These are phyloP conservation scores for Cordilura impudica DNA, from an alignment of 2,888 invertebrate species.

Conservation along the genomic window DNA sequence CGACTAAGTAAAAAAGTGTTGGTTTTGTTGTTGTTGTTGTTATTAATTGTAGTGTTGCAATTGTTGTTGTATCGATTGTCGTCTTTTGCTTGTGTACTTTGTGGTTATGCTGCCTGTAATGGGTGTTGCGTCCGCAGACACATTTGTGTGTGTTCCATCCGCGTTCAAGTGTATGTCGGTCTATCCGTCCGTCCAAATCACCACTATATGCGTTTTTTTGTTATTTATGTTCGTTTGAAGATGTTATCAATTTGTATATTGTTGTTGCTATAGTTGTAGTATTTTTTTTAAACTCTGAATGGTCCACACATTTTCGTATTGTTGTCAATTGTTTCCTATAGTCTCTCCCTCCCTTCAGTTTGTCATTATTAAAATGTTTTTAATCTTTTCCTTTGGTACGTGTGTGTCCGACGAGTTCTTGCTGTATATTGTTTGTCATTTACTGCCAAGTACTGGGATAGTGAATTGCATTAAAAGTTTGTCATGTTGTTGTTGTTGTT, in stretches of 20 bases:
- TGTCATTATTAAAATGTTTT: background rate
- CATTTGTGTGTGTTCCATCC: constrained; percentile 11
- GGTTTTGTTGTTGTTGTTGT: constrained; percentile 3
- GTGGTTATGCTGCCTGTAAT: background rate
- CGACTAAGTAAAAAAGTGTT: background rate
- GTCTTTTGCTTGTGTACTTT: background rate
- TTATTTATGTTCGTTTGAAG: constrained; percentile 25
- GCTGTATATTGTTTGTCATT: background rate
- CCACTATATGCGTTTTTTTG: background rate
- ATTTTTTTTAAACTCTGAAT: background rate
- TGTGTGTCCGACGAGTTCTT: background rate
- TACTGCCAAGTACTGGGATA: background rate
- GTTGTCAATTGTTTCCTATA: constrained; percentile 43
- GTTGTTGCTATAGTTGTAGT: background rate
- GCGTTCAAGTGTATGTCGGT: constrained; percentile 4
- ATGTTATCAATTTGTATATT: constrained; percentile 38
- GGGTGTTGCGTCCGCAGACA: constrained; percentile 11
- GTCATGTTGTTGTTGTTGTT: background rate
- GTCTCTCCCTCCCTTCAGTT: background rate
- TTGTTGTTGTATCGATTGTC: constrained; percentile 2
- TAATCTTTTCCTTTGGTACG: background rate
- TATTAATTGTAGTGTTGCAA: constrained; percentile 1
- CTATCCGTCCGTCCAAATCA: background rate
- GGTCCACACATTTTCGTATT: constrained; percentile 39
- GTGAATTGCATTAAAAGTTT: background rate